Percentiles rank a stretch among this genome's conserved stretches.
Evolutionary conservation across 2,888 invertebrate genomes (phyloP).

Genomic region (Pristionchus exspectatus): DNA sequence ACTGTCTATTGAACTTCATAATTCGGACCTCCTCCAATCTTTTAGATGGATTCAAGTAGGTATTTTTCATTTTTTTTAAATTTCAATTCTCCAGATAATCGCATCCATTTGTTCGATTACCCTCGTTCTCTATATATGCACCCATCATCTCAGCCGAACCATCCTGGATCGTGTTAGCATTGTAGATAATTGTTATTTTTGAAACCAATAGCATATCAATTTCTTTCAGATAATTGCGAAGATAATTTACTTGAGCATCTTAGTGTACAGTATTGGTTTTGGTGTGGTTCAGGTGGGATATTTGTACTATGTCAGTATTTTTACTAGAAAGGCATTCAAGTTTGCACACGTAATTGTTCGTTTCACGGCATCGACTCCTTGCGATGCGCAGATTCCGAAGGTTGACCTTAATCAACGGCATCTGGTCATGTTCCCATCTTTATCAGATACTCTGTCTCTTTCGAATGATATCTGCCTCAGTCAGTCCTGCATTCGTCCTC

Average conservation of each 20-base stretch:
- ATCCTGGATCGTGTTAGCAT: too few species aligned
- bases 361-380: neutral
- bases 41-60: too few species aligned
- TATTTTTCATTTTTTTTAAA: too few species aligned
- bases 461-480: neutral
- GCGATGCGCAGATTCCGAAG: neutral
- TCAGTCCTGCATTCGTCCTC: constrained; percentile 15
- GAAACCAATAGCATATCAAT: too few species aligned
- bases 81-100: too few species aligned
- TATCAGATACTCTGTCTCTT: constrained; percentile 3
- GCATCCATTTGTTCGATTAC: too few species aligned
- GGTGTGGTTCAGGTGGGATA: neutral
- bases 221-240: neutral
- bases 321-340: neutral
- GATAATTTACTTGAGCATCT: neutral
- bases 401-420: neutral
- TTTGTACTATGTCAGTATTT: neutral
- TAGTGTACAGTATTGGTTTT: neutral
- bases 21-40: too few species aligned
- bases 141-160: too few species aligned
- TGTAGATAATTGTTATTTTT: too few species aligned
- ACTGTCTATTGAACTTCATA: too few species aligned
- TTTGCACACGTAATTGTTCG: neutral
- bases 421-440: neutral
- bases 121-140: too few species aligned